Conservation (phyloP, 2,888 invertebrate genomes). For the Spilosoma lubricipeda region DNA sequence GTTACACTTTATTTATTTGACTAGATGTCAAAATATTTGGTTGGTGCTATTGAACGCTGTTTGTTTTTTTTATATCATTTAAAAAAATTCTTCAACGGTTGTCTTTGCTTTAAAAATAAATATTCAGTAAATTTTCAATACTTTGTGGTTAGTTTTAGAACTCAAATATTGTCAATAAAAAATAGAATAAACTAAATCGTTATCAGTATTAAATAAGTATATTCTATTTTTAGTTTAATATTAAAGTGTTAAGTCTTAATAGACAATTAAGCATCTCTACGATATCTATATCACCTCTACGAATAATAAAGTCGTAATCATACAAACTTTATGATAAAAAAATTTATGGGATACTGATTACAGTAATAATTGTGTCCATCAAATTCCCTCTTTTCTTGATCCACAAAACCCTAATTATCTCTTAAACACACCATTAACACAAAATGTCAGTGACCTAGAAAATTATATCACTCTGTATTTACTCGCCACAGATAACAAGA, state of each 20-base stretch:
- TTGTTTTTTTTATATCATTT: not conserved
- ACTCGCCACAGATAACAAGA: slow-evolving; percentile 19
- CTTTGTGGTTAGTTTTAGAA: not conserved
- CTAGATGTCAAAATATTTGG: slow-evolving; percentile 16
- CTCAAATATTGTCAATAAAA: not conserved
- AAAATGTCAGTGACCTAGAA: slow-evolving; percentile 32
- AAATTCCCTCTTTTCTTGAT: not conserved
- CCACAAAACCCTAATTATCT: not conserved
- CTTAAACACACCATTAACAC: not conserved
- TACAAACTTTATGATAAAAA: not conserved
- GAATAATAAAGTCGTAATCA: not conserved
- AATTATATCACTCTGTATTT: slow-evolving; percentile 14
- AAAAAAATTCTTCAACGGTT: not conserved
- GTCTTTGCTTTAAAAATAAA: not conserved
- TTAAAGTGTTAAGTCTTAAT: not conserved
- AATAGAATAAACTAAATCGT: not conserved
- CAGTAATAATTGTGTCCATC: not conserved
- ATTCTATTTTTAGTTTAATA: not conserved
- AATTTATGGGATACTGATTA: not conserved
- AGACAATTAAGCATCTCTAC: not conserved
- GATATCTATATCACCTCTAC: not conserved
- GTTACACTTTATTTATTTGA: slow-evolving; percentile 25
- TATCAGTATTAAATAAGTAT: not conserved
- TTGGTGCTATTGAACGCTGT: not conserved
- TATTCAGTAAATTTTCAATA: not conserved